Evolutionary conservation across 2,888 invertebrate genomes (phyloP).

Genomic region (Pinctada fucata): DNA sequence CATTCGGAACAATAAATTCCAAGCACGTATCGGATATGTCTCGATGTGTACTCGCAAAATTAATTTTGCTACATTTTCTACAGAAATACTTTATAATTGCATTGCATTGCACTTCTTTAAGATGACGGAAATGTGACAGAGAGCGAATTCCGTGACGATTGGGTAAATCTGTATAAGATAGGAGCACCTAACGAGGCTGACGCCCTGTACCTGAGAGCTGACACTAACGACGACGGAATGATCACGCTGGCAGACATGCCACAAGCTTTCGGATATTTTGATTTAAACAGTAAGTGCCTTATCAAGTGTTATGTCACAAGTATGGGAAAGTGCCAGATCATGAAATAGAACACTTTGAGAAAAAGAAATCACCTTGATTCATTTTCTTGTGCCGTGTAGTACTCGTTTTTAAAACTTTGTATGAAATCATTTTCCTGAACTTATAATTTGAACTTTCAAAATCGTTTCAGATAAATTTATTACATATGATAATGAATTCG

Average conservation of each 20-base stretch:
- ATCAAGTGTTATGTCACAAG: too few relatives aligned
- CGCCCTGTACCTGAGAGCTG: slow-evolving; percentile 54
- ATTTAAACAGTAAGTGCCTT: slow-evolving; percentile 52
- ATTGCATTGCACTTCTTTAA: slow-evolving; percentile 13
- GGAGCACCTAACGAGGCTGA: slow-evolving; percentile 54
- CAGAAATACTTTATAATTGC: too few relatives aligned
- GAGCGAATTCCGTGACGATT: slow-evolving; percentile 55
- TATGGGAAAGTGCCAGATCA: too few relatives aligned
- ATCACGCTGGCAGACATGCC: slow-evolving; percentile 53
- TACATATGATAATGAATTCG: not conserved
- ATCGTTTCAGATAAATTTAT: not conserved
- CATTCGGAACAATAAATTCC: too few relatives aligned
- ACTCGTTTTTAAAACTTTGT: too few relatives aligned
- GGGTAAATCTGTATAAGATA: slow-evolving; percentile 48
- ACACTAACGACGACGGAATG: slow-evolving; percentile 54
- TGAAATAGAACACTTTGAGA: too few relatives aligned
- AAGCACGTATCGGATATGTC: too few relatives aligned
- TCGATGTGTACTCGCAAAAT: too few relatives aligned
- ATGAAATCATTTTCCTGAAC: too few relatives aligned
- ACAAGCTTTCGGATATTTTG: slow-evolving; percentile 57
- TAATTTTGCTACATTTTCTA: too few relatives aligned
- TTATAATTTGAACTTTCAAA: not conserved
- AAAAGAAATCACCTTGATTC: too few relatives aligned
- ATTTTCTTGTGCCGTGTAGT: too few relatives aligned
- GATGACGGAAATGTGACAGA: slow-evolving; percentile 52